A percentile compares a stretch with the other conserved stretches of the same genome.
phyloP scores from a whole-genome alignment of 2,888 invertebrate genomes.

The Synergus laeviventris region DNA sequence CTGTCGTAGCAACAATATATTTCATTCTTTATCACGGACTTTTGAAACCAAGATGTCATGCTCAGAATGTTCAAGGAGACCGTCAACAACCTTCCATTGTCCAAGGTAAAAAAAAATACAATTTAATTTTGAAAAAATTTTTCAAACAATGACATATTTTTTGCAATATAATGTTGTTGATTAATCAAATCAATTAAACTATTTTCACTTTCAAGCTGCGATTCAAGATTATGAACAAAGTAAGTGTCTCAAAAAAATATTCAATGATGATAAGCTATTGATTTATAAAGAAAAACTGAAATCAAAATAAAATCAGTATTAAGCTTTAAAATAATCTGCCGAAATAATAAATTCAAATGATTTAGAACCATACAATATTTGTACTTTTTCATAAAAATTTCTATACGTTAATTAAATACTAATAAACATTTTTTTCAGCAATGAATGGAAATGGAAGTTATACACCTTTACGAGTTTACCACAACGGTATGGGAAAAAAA shows the following conservation, averaged over 20 bases:
- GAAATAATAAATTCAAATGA: too few species aligned
- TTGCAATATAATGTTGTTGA: not conserved
- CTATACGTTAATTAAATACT: not conserved
- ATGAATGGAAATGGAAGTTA: conserved; percentile 85
- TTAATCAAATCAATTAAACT: conserved; percentile 27
- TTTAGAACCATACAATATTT: too few species aligned
- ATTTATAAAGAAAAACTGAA: not conserved
- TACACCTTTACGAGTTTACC: conserved; percentile 88
- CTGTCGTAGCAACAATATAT: conserved; percentile 82
- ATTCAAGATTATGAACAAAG: conserved; percentile 66
- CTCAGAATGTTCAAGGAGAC: conserved; percentile 80
- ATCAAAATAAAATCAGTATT: too few species aligned
- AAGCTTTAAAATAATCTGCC: too few species aligned
- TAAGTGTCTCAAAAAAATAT: conserved; percentile 54
- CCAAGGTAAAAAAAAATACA: conserved; percentile 78
- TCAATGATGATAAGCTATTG: not conserved
- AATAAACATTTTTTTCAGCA: conserved; percentile 76
- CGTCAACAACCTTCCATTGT: conserved; percentile 81
- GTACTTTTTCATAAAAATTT: not conserved
- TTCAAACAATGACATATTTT: not conserved
- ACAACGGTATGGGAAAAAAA: conserved; percentile 88
- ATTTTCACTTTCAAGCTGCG: conserved; percentile 59
- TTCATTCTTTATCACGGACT: conserved; percentile 85
- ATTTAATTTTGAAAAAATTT: not conserved
- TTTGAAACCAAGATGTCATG: conserved; percentile 85